Evolutionary conservation across 2,113 vertebrate species (phyloP), one percentile per base, ranked within the genome.

Genomic region (Corvus moneduloides): DNA sequence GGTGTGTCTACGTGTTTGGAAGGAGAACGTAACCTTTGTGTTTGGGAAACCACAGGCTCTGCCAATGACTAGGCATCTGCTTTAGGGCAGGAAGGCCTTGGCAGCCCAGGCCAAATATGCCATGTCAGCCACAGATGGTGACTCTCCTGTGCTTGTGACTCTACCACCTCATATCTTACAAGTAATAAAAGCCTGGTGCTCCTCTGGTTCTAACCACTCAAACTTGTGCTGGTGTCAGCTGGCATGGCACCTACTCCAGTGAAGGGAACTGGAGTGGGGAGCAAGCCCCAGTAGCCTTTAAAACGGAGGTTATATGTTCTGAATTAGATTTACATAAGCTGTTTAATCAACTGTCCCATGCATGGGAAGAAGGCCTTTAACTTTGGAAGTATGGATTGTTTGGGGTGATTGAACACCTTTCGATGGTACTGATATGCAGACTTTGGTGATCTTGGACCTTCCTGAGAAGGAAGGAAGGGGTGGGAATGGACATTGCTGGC

Each of bases 121-220:
- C 32, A 2, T 27, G 16, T 0, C 0, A 2, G 52, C 74, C 6
- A 3, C 26, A 19, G 28, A 32, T 55, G 18, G 8, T 30, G 43
- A 46, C 28, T 68, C 10, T 32, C 39, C 43, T 37, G 48, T 74
- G 32, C 55, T 41, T 1, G 0, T 41, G 43, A 28, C 27, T 66
- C 11, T 37, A 56, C 10, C 24, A 7, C 26, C 9, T 67, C 27
- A 4, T 61, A 62, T 68, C 49, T 39, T 44, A 23, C 5, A 43
- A 41, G n/a, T 33, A 28, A 35, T 22, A 49, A 69, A 54, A 55
- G 1, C 51, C 12, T 3, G 1, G 15, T 27, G 2, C 23, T 62
- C 39, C 32, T 63, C 48, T 54, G 27, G 7, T 22, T 93, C 39
- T 69, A 1, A 2, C 33, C 16, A 13, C 23, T 37, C 13, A 6